Conservation (phyloP, 2,888 invertebrate species). For the Cryptops parisi region DNA sequence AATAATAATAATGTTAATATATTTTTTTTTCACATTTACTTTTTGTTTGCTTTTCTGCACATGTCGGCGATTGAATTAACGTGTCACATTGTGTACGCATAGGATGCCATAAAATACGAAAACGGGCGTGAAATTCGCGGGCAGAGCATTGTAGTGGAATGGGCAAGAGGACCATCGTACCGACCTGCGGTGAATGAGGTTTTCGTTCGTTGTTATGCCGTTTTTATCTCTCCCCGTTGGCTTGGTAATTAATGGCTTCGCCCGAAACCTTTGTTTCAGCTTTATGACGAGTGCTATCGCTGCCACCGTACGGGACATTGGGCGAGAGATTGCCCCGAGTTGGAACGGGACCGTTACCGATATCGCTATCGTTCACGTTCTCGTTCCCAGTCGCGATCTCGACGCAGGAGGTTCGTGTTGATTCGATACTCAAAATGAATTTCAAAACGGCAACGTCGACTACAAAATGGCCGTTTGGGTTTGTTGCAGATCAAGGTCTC, state of each 20-base stretch:
- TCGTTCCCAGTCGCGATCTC: conserved; percentile 18
- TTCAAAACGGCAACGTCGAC: background rate
- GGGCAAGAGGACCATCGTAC: conserved; percentile 32
- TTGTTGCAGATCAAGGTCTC: background rate
- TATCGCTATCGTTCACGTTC: conserved; percentile 19
- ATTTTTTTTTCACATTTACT: background rate
- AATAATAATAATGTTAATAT: background rate
- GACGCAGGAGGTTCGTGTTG: conserved; percentile 14
- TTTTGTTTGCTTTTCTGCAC: background rate
- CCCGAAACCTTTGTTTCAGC: no score
- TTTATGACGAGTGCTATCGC: conserved; percentile 33
- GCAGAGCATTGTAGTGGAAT: conserved; percentile 33
- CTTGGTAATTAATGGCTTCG: no score
- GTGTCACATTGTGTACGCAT: no score
- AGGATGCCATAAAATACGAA: conserved; percentile 35
- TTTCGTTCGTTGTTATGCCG: no score
- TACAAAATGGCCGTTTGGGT: background rate
- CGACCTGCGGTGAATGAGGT: conserved; percentile 22
- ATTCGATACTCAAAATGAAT: no score
- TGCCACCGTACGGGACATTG: conserved; percentile 33
- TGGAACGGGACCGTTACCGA: conserved; percentile 18
- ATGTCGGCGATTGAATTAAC: background rate
- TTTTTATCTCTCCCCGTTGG: no score
- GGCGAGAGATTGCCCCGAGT: conserved; percentile 33
- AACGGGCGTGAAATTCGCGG: conserved; percentile 33